phyloP scores from a whole-genome alignment of 2,113 vertebrate species.

The Pseudorectes ferrugineus region DNA sequence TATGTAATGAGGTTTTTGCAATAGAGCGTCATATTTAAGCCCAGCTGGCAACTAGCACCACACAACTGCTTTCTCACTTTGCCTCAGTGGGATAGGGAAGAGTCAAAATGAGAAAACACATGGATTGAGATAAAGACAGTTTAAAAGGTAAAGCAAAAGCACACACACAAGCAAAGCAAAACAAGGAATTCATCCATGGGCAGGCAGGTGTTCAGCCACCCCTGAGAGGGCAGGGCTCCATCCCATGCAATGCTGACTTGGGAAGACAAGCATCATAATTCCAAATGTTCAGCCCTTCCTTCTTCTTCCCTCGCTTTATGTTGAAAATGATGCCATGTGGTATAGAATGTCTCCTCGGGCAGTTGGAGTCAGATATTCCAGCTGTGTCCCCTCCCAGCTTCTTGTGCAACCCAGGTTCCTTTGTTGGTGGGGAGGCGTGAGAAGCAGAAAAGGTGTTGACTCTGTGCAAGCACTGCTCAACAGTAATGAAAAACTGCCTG shows the following conservation, averaged over 20 bases:
- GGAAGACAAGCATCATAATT: not conserved
- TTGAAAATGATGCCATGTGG: not conserved
- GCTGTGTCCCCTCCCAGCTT: not conserved
- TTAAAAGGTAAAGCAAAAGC: not conserved
- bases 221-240: not conserved
- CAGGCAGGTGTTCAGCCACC: not conserved
- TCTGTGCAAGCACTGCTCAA: not conserved
- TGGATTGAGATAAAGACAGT: not conserved
- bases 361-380: not conserved
- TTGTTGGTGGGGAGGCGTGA: not conserved
- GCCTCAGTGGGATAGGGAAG: not conserved
- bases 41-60: too few relatives aligned
- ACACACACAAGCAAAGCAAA: not conserved
- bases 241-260: not conserved
- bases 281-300: accelerated
- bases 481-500: not conserved
- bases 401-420: not conserved
- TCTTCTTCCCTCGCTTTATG: not conserved
- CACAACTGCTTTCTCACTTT: not conserved
- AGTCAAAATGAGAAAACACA: not conserved
- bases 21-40: accelerated
- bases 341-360: not conserved
- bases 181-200: not conserved
- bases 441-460: not conserved
- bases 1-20: not conserved